Conservation (phyloP, 2,113 vertebrate species). For the Rynchops niger region DNA sequence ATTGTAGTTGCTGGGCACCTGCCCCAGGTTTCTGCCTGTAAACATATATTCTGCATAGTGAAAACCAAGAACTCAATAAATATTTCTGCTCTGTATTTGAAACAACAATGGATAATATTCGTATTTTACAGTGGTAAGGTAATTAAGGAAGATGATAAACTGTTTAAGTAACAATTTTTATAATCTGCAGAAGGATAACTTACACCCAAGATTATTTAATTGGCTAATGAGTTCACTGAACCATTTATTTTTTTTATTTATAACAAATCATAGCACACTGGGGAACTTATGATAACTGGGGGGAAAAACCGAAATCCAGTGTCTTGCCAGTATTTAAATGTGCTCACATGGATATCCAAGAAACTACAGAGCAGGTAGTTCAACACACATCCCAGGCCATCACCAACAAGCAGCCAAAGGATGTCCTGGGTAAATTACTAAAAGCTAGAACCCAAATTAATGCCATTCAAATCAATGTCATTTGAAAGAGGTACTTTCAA, state of each 20-base stretch:
- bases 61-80: neutral
- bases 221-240: slow-evolving; percentile 21
- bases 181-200: neutral
- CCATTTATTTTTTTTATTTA: neutral
- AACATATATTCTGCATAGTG: neutral
- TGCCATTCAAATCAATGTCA: neutral
- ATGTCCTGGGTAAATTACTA: neutral
- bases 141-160: slow-evolving; percentile 21
- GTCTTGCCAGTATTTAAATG: neutral
- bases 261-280: neutral
- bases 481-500: neutral
- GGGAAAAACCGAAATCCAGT: neutral
- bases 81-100: neutral
- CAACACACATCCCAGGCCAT: neutral
- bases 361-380: neutral
- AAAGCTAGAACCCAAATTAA: neutral
- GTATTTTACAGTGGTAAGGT: neutral
- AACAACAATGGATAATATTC: neutral
- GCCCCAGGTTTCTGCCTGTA: neutral
- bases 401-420: neutral
- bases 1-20: neutral
- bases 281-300: neutral
- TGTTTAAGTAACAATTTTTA: neutral
- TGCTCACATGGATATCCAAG: neutral
- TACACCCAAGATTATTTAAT: slow-evolving; percentile 3